Evolutionary conservation across 2,888 invertebrate genomes (phyloP).

Genomic region (Hololepta plana): DNA sequence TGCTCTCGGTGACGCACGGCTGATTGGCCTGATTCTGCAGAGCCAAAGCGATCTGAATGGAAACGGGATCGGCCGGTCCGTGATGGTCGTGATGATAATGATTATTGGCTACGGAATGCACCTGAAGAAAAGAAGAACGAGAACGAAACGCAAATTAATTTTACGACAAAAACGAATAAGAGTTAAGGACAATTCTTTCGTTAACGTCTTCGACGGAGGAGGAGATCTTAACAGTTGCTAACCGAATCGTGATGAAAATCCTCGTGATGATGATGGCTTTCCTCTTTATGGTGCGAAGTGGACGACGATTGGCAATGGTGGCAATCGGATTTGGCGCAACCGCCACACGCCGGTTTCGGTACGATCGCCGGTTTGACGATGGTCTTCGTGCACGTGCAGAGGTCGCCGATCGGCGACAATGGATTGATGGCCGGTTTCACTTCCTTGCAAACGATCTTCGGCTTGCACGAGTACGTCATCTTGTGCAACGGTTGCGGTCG

Average conservation of each 20-base stretch:
- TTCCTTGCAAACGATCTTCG: conserved; percentile 13
- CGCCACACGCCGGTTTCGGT: conserved; percentile 18
- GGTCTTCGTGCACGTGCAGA: conserved; percentile 18
- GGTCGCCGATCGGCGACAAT: conserved; percentile 16
- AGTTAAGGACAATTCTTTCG: too few species aligned
- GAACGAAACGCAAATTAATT: too few species aligned
- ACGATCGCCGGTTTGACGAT: conserved; percentile 22
- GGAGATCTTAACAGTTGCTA: too few species aligned
- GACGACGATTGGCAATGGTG: background rate
- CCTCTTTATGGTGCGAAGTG: too few species aligned
- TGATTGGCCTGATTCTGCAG: conserved; percentile 21
- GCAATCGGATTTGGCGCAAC: too few species aligned
- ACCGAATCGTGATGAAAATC: too few species aligned
- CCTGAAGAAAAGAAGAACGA: too few species aligned
- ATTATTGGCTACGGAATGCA: too few species aligned
- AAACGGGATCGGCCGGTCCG: background rate
- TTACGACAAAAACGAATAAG: too few species aligned
- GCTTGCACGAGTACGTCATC: conserved; percentile 10
- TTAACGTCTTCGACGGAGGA: too few species aligned
- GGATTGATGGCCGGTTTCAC: conserved; percentile 8
- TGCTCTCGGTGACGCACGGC: conserved; percentile 31
- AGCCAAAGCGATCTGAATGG: conserved; percentile 14
- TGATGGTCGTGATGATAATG: too few species aligned
- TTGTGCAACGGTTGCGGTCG: conserved; percentile 17
- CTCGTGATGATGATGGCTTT: too few species aligned